Percentiles rank a stretch among this genome's conserved stretches.
Evolutionary conservation across 2,888 invertebrate species (phyloP).

Genomic region (Drosophila affinis): DNA sequence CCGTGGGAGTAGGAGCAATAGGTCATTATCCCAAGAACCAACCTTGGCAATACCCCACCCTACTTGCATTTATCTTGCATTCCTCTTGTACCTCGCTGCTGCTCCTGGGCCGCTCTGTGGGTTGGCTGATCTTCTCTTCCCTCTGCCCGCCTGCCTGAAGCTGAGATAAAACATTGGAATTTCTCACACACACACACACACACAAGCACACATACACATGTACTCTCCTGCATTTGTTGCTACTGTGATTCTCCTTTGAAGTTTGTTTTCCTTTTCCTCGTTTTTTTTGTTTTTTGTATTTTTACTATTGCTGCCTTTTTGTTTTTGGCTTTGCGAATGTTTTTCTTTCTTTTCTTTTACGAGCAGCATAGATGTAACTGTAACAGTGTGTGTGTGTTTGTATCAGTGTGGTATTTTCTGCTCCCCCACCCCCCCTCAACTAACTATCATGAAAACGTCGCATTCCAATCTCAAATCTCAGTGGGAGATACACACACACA

Average conservation of each 20-base stretch:
- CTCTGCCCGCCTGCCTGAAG: conserved; percentile 12
- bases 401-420: conserved; percentile 10
- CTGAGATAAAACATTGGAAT: conserved; percentile 74
- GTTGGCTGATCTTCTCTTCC: conserved; percentile 6
- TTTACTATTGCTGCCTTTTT: conserved; percentile 42
- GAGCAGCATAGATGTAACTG: conserved; percentile 14
- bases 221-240: conserved; percentile 65
- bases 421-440: conserved; percentile 6
- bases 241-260: conserved; percentile 80
- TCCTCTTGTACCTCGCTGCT: not conserved
- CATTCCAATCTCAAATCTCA: conserved; percentile 81
- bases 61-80: not conserved
- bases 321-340: conserved; percentile 45
- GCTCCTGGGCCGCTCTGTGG: conserved; percentile 3
- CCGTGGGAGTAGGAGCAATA: not conserved
- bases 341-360: conserved; percentile 19
- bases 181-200: conserved; percentile 49
- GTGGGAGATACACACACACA: conserved; percentile 59
- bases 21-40: not conserved
- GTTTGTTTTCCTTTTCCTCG: conserved; percentile 65
- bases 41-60: not conserved
- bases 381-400: not conserved
- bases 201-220: conserved; percentile 42
- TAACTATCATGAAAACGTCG: conserved; percentile 68
- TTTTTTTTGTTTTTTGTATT: conserved; percentile 68